Evolutionary conservation across 2,888 invertebrate species (phyloP), one percentile per base, ranked within the genome.

Genomic region (Acheta domesticus): DNA sequence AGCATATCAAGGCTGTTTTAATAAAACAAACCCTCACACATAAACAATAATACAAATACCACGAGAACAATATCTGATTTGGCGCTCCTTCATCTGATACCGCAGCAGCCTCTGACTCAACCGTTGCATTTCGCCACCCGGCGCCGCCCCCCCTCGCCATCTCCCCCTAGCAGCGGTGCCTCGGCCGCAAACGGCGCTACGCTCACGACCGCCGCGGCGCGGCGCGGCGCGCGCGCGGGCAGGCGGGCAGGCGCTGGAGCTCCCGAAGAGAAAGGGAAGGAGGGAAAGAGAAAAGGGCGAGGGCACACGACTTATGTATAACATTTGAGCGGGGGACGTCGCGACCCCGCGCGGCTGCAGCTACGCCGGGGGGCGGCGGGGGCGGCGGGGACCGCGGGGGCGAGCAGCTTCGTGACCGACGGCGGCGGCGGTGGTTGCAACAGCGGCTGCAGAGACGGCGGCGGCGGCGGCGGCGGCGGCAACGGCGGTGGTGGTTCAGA

Each of bases 201-300:
- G 36, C 36, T 36, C 36, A 36, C 36, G 36, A 36, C 36, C 36
- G 36, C 8, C 36, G 8, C 36, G 5, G 36, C 36, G 36, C 5
- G 36, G 62, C 14, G 62, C 62, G 19, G 16, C 62, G n/a, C 5
- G 16, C 62, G n/a, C 62, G 62, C 23, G n/a, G 16, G 62, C 14
- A 5, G 62, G 62, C 62, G 3, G 14, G 62, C 62, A n/a, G 16
- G 14, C 62, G 16, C n/a, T 62, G 62, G 62, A 14, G 62, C 62
- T 12, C 14, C 62, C 62, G n/a, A 62, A 62, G 62, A 62, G 62
- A 62, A 62, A 62, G 62, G 36, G 62, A 62, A 62, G 16, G 62
- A 62, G 62, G 62, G 16, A 62, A n/a, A 62, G 62, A 62, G 62
- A 62, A 62, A 62, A 62, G 62, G 62, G 62, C 62, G 62, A 62